Evolutionary conservation across 2,113 vertebrate genomes (phyloP), one percentile per base, ranked within the genome.

Genomic region (Bubalus kerabau): DNA sequence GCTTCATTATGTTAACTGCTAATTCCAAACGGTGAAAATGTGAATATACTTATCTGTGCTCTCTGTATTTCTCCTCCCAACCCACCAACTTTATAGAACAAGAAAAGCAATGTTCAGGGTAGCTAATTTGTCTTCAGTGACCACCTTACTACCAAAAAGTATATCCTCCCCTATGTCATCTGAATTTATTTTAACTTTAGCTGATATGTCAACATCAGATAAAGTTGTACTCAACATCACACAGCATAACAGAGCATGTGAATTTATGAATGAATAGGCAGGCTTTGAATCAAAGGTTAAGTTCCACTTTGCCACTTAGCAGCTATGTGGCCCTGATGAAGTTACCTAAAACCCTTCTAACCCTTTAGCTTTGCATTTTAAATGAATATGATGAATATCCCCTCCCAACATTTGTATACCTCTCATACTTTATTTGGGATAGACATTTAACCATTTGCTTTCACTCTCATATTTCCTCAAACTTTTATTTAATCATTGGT

Each of bases 341-440:
- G 30, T 85, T 93, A 92, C 52, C 71, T 64, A 86, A 96, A 96
- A 83, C 32, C 36, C 32, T 91, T 90, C 56, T 97, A 95, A 80
- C 52, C n/a, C 19, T 89, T 17, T 60, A 87, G 71, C 40, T 91
- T 40, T 91, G 36, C 62, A 81, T 95, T 5, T 90, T 92, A 97
- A 97, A 91, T 32, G 30, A 88, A 23, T 59, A 89, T 60, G 83
- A 89, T 52, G 67, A 86, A 54, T 67, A 80, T 43, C 30, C 28
- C 16, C n/a, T 50, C 56, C 50, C 14, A 93, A 89, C 10, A 94
- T 32, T 1, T 88, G 54, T 60, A 81, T n/a, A 90, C 9, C 84
- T 92, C 52, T 52, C 54, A 59, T 6, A 23, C 50, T 82, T 96
- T 83, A 96, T 89, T 87, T 24, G 74, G 28, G 50, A 90, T 83